A percentile compares a stretch with the other conserved stretches of the same genome.
Evolutionary conservation across 2,888 invertebrate species (phyloP).

Genomic region (Scaptomyza polygonia): DNA sequence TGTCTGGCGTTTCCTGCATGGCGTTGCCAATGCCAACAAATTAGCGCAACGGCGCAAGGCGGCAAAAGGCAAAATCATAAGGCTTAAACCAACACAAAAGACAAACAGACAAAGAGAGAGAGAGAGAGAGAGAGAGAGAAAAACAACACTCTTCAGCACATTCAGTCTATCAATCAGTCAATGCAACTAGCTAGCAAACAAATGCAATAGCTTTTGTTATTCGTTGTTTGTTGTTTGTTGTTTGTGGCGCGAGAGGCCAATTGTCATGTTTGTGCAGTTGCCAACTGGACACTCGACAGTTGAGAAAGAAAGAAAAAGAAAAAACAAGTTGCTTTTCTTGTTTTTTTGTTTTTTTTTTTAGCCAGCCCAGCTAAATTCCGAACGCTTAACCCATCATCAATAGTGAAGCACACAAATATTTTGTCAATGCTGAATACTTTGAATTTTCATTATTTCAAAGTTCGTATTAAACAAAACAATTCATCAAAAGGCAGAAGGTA

Average conservation of each 20-base stretch:
- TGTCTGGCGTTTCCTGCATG: constrained; percentile 64
- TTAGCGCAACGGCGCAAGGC: constrained; percentile 68
- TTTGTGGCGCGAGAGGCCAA: constrained; percentile 45
- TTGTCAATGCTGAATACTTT: constrained; percentile 35
- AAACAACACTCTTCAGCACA: constrained; percentile 39
- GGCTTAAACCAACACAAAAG: constrained; percentile 37
- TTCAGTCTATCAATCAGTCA: constrained; percentile 75
- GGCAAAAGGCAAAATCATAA: constrained; percentile 68
- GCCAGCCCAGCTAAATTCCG: constrained; percentile 63
- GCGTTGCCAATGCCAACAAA: constrained; percentile 72
- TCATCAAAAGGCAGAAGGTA: background rate
- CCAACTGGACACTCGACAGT: constrained; percentile 45
- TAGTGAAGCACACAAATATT: constrained; percentile 32
- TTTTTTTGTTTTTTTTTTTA: too few relatives aligned
- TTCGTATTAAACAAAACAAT: background rate
- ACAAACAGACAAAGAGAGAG: constrained; percentile 11
- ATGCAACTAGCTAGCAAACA: constrained; percentile 67
- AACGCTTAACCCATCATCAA: constrained; percentile 38
- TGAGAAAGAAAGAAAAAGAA: constrained; percentile 1
- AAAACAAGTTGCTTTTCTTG: constrained; percentile 55
- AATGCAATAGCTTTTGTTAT: constrained; percentile 55
- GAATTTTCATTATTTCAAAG: constrained; percentile 24
- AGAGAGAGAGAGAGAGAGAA: background rate
- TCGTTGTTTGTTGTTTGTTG: too few relatives aligned
- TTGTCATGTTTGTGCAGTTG: constrained; percentile 62